Evolutionary conservation across 2,888 invertebrate species (phyloP).

Genomic region (Alloscopus bannaensis): DNA sequence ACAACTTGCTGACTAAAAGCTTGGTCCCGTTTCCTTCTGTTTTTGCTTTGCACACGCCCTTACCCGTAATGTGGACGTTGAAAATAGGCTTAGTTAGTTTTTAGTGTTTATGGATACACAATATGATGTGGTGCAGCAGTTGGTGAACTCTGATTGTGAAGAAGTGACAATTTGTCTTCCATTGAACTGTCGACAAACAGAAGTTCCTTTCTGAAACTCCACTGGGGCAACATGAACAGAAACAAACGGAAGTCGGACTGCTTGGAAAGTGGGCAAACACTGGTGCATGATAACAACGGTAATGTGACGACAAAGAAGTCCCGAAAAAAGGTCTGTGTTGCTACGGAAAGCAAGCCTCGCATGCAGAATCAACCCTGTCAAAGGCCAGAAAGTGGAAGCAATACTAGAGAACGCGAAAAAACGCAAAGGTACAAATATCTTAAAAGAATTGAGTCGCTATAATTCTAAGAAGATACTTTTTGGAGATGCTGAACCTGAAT

Average conservation of each 20-base stretch:
- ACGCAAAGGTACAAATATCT: conserved; percentile 58
- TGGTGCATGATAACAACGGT: conserved; percentile 48
- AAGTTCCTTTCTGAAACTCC: neutral
- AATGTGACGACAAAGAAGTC: conserved; percentile 32
- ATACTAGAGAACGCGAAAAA: conserved; percentile 60
- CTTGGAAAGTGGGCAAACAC: neutral
- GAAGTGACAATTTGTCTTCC: neutral
- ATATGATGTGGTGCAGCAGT: too few species aligned
- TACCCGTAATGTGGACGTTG: neutral
- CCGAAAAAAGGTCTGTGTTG: conserved; percentile 33
- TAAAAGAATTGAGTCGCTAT: neutral
- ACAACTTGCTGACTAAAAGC: neutral
- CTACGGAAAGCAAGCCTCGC: conserved; percentile 1
- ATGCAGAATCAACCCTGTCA: conserved; percentile 11
- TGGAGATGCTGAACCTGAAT: neutral
- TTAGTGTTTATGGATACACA: too few species aligned
- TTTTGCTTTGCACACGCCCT: neutral
- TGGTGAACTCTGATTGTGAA: neutral
- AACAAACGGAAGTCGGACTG: conserved; percentile 38
- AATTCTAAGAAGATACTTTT: neutral
- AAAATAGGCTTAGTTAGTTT: neutral
- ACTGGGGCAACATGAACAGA: conserved; percentile 46
- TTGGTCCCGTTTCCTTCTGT: neutral
- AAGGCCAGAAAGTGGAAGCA: conserved; percentile 27
- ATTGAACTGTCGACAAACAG: neutral